Evolutionary conservation across 2,113 vertebrate species (phyloP), one percentile per base, ranked within the genome.

Genomic region (Rafetus swinhoei): DNA sequence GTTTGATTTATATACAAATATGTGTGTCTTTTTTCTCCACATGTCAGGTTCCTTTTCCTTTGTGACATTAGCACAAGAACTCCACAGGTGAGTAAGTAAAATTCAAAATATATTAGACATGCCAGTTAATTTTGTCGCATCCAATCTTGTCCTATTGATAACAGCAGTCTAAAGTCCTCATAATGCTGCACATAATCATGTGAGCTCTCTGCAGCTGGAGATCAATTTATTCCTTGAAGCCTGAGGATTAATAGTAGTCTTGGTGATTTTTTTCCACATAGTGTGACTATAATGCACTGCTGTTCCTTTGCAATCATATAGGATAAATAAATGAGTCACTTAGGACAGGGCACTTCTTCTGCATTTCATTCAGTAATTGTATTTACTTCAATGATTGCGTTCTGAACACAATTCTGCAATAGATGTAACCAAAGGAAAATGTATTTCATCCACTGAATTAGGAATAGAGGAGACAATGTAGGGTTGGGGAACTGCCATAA

Each of bases 301-400:
- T 62, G 90, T 91, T 32, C 22, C 14, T 88, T 62, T 18, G 45
- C 19, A 69, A 86, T 59, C 90, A 12, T 27, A 57, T 3, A 21
- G 56, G 45, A 22, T 86, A 92, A 94, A 88, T 88, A 79, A 52
- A 57, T 81, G 27, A 35, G 59, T 88, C 81, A 88, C 89, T 89
- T 79, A 50, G 84, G 89, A 69, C 50, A 88, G 62, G 11, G 81
- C 2, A 25, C 0, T 3, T 92, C 76, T 81, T 60, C 27, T 62
- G 88, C 62, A 79, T 74, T 90, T 96, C 29, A n/a, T 85, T 45
- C 52, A 79, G 83, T 69, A 16, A 8, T 54, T 83, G 39, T 32
- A 96, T 93, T 92, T 88, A 93, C 27, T 45, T 62, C 32, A 87
- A 25, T 45, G 39, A 6, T 50, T 24, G 15, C 25, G 11, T 77